Evolutionary conservation across 2,797 vertebrate genomes (phyloP), one percentile per base, ranked within the genome.

Genomic region (Orestias chungarensis): DNA sequence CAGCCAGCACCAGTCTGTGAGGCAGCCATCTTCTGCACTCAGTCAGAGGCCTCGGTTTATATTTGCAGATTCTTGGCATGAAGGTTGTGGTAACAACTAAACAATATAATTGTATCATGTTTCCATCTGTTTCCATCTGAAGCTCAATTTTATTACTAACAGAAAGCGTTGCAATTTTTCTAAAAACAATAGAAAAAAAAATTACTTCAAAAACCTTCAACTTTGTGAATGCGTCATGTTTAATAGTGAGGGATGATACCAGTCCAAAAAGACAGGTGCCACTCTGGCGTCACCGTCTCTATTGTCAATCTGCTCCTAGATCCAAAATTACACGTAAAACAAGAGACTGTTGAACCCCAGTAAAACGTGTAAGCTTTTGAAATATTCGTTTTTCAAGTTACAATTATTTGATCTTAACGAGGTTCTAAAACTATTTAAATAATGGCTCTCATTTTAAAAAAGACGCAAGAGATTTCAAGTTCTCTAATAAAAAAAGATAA

Each of bases 11-110:
- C 74, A 68, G 66, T 31, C 71, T 14, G 20, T 23, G 68, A 57
- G 78, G 84, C 82, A 83, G 79, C 84, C 90, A 90, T 92, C 88
- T 86, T 91, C 85, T 81, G 79, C 31, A 35, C 74, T 46, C 64
- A 64, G 52, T 68, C 64, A 71, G 77, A 75, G n/a, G 69, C 66
- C 57, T 80, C 52, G 47, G 40, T 27, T 66, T 68, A 78, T 78
- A 75, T 85, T 72, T 83, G 67, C 83, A 79, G 49, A 10, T 73
- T 73, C 82, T 86, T 78, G 71, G 46, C 68, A 74, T 38, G n/a
- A 85, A 82, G 81, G 85, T 68, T 70, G 43, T 6, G 54, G 70
- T 76, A 74, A 86, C 72, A 70, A 85, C 76, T 59, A 9, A 18
- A 29, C 29, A 57, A 33, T 9, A 31, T 18, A 33, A 33, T 11